phyloP scores from a whole-genome alignment of 2,113 vertebrate genomes.

The Siniperca knerii region DNA sequence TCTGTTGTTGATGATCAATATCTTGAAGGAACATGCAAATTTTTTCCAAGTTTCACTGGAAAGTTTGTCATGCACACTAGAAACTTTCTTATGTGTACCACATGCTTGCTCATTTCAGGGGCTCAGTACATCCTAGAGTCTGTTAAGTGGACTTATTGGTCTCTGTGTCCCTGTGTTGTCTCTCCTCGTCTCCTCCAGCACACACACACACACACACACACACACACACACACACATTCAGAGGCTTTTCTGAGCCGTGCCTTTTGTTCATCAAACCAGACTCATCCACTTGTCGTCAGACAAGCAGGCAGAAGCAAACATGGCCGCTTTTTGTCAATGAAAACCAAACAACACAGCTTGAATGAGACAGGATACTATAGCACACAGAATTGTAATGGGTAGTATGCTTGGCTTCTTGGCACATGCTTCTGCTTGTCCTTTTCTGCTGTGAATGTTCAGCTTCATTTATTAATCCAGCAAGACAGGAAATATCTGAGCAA shows the following conservation, averaged over 20 bases:
- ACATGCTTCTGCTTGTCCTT: background rate
- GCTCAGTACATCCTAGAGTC: slow-evolving; percentile 38
- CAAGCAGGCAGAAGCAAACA: slow-evolving; percentile 39
- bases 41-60: background rate
- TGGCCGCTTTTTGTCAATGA: slow-evolving; percentile 59
- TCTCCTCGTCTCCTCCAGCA: background rate
- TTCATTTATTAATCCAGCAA: slow-evolving; percentile 7
- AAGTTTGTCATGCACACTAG: background rate
- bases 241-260: slow-evolving; percentile 10
- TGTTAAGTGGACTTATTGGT: slow-evolving; percentile 30
- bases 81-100: background rate
- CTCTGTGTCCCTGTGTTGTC: slow-evolving; percentile 1
- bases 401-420: background rate
- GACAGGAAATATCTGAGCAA: background rate
- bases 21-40: background rate
- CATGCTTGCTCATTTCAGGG: background rate
- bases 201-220: background rate
- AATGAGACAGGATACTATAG: slow-evolving; percentile 31
- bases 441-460: background rate
- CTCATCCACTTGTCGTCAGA: slow-evolving; percentile 41
- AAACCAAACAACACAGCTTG: slow-evolving; percentile 26
- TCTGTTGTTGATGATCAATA: background rate
- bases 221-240: background rate
- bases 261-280: slow-evolving; percentile 54
- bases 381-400: background rate